Evolutionary conservation across 2,113 vertebrate genomes (phyloP).

Genomic region (Pachycephala philippinensis): DNA sequence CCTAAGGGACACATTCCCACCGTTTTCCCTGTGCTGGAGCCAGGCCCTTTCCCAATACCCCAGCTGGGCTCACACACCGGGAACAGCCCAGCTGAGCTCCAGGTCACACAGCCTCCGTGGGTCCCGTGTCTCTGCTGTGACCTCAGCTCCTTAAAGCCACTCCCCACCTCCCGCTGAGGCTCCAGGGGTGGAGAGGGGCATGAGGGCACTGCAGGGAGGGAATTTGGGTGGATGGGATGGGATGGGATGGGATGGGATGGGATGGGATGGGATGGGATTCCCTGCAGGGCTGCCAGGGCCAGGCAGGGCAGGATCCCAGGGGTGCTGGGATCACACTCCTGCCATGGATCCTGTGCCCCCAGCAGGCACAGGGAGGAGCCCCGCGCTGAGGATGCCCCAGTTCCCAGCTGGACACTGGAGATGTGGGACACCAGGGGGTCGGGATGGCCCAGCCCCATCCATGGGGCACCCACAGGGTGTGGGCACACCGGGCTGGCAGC

Average conservation of each 20-base stretch:
- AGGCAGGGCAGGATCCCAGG: background rate
- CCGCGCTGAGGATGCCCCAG: rapidly evolving
- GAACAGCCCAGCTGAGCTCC: background rate
- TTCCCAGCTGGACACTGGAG: background rate
- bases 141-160: background rate
- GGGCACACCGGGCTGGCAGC: background rate
- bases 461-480: rapidly evolving
- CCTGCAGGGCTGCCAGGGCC: background rate
- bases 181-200: background rate
- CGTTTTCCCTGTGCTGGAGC: background rate
- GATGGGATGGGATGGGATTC: background rate
- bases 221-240: no score
- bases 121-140: rapidly evolving
- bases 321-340: rapidly evolving
- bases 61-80: background rate
- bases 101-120: no score
- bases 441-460: background rate
- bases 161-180: background rate
- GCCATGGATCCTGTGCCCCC: background rate
- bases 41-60: background rate
- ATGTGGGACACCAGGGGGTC: background rate
- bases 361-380: background rate
- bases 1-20: no score
- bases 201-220: background rate
- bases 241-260: no score